These are phyloP conservation scores for Tetranychus truncatus DNA, from an alignment of 2,888 invertebrate genomes.

Conservation along the genomic window DNA sequence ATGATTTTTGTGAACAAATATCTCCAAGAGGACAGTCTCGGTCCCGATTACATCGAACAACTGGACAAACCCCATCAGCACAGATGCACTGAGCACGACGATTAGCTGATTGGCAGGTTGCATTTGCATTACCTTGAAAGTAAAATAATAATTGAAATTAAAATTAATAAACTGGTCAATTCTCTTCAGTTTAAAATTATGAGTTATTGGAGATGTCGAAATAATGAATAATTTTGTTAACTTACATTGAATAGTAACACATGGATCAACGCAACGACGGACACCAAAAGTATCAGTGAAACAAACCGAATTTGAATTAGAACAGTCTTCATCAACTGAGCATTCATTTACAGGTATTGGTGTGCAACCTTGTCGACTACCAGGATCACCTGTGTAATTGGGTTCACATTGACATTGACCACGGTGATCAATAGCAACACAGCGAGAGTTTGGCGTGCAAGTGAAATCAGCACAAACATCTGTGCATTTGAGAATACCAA, in stretches of 20 bases:
- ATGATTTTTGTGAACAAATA: constrained; percentile 61
- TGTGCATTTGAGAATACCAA: constrained; percentile 59
- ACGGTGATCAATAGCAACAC: constrained; percentile 60
- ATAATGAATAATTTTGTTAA: neutral
- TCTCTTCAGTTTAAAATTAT: too few relatives aligned
- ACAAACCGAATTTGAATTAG: constrained; percentile 20
- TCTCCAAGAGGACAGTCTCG: constrained; percentile 73
- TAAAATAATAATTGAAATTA: too few relatives aligned
- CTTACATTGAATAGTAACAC: constrained; percentile 39
- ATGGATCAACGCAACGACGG: constrained; percentile 25
- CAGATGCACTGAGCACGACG: constrained; percentile 57
- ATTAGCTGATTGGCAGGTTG: constrained; percentile 51
- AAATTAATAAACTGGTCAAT: too few relatives aligned
- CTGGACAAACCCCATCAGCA: constrained; percentile 46
- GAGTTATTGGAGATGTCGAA: too few relatives aligned
- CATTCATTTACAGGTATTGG: constrained; percentile 34
- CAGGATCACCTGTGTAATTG: constrained; percentile 54
- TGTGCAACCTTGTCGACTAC: constrained; percentile 29
- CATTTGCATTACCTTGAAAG: constrained; percentile 36
- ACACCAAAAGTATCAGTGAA: constrained; percentile 20
- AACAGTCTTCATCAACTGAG: neutral
- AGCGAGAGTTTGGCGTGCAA: constrained; percentile 63
- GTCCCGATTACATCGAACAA: constrained; percentile 56
- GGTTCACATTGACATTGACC: constrained; percentile 64
- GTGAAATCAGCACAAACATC: constrained; percentile 57